A percentile compares a stretch with the other conserved stretches of the same genome.
Conservation (phyloP, 2,113 vertebrate species). For the Toxostoma redivivum region DNA sequence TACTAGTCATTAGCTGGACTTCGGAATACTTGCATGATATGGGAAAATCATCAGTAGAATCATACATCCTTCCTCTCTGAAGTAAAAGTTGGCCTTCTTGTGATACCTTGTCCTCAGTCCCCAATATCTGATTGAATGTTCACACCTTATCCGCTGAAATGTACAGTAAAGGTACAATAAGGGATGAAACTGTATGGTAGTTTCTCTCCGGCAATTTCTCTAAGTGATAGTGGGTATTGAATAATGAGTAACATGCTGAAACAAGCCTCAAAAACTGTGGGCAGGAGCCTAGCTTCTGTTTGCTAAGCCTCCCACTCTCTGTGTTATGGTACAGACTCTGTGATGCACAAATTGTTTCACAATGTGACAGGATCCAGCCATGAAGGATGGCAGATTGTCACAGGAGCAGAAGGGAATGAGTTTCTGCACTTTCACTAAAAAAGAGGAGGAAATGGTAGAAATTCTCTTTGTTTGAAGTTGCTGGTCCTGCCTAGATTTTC, state of each 20-base stretch:
- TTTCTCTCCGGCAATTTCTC: not conserved
- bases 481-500: not conserved
- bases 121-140: not conserved
- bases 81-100: not conserved
- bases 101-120: not conserved
- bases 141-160: not conserved
- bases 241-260: not conserved
- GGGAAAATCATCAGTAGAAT: not conserved
- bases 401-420: not conserved
- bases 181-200: not conserved
- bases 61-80: not conserved
- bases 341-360: not conserved
- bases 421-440: not conserved
- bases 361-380: not conserved
- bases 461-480: not conserved
- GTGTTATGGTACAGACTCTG: not conserved
- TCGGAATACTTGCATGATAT: not conserved
- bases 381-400: not conserved
- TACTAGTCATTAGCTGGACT: not conserved
- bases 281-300: not conserved
- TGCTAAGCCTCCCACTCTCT: not conserved
- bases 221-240: not conserved
- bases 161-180: not conserved
- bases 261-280: not conserved
- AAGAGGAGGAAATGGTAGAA: not conserved